Percentiles rank a stretch among this genome's conserved stretches.
Evolutionary conservation across 2,888 invertebrate species (phyloP).

Genomic region (Eupeodes latifasciatus): DNA sequence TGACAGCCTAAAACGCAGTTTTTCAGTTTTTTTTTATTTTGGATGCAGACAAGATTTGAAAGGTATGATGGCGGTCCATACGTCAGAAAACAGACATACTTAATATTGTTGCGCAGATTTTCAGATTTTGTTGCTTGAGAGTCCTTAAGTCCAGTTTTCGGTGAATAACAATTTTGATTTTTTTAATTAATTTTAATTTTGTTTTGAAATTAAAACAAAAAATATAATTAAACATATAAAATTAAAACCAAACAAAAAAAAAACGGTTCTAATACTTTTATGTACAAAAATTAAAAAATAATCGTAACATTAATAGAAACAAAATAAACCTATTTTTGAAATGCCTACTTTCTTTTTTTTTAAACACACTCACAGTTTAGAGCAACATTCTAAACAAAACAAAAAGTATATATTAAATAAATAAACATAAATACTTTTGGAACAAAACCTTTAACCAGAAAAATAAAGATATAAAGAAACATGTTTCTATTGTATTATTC

Average conservation of each 20-base stretch:
- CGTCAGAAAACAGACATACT: slow-evolving; percentile 39
- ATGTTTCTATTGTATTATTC: slow-evolving; percentile 67
- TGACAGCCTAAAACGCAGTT: slow-evolving; percentile 47
- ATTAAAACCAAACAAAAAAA: slow-evolving; percentile 37
- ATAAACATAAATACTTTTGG: slow-evolving; percentile 22
- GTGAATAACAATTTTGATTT: slow-evolving; percentile 71
- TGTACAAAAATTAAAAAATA: slow-evolving; percentile 68
- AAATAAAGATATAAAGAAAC: not conserved
- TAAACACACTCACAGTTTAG: slow-evolving; percentile 60
- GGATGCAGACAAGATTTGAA: slow-evolving; percentile 19
- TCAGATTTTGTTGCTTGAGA: slow-evolving; percentile 51
- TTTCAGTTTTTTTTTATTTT: not conserved
- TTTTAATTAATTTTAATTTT: slow-evolving; percentile 62
- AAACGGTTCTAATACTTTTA: slow-evolving; percentile 57
- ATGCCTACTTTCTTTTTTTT: slow-evolving; percentile 58
- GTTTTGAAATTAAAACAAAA: slow-evolving; percentile 45
- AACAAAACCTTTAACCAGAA: slow-evolving; percentile 31
- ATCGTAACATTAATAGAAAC: slow-evolving; percentile 32
- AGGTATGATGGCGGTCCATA: slow-evolving; percentile 34
- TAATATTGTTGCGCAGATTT: slow-evolving; percentile 42
- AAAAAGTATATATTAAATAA: slow-evolving; percentile 38
- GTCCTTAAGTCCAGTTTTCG: slow-evolving; percentile 75
- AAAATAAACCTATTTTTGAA: slow-evolving; percentile 45
- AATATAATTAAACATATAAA: slow-evolving; percentile 26
- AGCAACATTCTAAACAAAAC: slow-evolving; percentile 60